Percentiles rank a stretch among this genome's conserved stretches.
phyloP scores from a whole-genome alignment of 2,797 vertebrate species.

The Stomatorhinus walkeri region DNA sequence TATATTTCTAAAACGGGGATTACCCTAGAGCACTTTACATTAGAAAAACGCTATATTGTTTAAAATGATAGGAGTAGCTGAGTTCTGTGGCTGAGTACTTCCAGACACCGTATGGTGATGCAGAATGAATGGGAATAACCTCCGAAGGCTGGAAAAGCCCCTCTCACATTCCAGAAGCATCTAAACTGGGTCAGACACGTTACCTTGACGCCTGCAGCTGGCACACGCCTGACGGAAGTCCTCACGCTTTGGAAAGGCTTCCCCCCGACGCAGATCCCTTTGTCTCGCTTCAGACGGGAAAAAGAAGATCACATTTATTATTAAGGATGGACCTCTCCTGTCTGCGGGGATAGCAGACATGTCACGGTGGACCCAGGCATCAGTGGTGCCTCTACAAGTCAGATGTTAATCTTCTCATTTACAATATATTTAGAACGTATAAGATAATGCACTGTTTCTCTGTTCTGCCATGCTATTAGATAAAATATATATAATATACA shows the following conservation, averaged over 20 bases:
- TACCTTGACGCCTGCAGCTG: slow-evolving; percentile 50
- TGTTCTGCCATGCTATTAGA: neutral
- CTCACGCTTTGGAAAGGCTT: neutral
- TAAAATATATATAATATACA: neutral
- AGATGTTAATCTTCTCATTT: neutral
- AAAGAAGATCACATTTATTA: neutral
- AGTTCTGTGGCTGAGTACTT: neutral
- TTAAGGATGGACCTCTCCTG: neutral
- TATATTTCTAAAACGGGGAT: neutral
- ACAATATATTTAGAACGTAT: neutral
- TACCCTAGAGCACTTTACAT: neutral
- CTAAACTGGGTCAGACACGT: slow-evolving; percentile 64
- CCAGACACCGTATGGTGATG: neutral
- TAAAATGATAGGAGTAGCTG: neutral
- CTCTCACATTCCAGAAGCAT: slow-evolving; percentile 54
- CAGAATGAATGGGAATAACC: slow-evolving; percentile 28
- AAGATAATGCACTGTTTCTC: neutral
- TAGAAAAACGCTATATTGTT: neutral
- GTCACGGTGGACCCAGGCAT: neutral
- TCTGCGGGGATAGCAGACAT: neutral
- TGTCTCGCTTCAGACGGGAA: neutral
- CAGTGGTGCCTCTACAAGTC: neutral
- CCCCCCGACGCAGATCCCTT: neutral
- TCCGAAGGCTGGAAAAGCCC: slow-evolving; percentile 58
- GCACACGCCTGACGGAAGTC: slow-evolving; percentile 25